A percentile compares a stretch with the other conserved stretches of the same genome.
Evolutionary conservation across 2,797 vertebrate genomes (phyloP).

Genomic region (Coendou prehensilis): DNA sequence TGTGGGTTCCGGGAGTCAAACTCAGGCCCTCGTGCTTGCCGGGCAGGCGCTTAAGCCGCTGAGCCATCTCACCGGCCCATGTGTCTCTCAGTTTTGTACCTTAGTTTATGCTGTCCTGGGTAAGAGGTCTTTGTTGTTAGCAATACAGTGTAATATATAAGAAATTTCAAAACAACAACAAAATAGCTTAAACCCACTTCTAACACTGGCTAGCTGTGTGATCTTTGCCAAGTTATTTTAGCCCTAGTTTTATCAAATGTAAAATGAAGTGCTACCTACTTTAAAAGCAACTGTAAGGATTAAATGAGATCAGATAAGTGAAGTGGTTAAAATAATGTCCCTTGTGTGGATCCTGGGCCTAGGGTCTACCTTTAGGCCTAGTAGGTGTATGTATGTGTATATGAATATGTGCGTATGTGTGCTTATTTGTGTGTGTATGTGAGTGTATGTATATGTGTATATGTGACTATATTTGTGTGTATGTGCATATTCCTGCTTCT

Average conservation of each 20-base stretch:
- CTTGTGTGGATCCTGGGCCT: neutral
- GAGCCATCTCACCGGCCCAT: too few species aligned
- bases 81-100: neutral
- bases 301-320: neutral
- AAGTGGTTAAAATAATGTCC: constrained; percentile 5
- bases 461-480: neutral
- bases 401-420: neutral
- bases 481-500: too few species aligned
- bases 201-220: neutral
- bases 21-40: too few species aligned
- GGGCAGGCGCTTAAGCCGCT: too few species aligned
- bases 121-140: neutral
- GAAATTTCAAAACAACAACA: neutral
- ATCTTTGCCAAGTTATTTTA: neutral
- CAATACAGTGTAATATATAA: neutral
- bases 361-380: neutral
- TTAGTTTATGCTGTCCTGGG: neutral
- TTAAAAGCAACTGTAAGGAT: neutral
- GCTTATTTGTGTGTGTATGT: too few species aligned
- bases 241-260: neutral
- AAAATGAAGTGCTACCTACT: neutral
- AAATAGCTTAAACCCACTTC: neutral
- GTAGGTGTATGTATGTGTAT: neutral
- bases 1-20: too few species aligned
- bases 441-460: fast-evolving